Base-by-base conservation (phyloP, 2,888 invertebrate species). In the Sialis fuliginosa region DNA sequence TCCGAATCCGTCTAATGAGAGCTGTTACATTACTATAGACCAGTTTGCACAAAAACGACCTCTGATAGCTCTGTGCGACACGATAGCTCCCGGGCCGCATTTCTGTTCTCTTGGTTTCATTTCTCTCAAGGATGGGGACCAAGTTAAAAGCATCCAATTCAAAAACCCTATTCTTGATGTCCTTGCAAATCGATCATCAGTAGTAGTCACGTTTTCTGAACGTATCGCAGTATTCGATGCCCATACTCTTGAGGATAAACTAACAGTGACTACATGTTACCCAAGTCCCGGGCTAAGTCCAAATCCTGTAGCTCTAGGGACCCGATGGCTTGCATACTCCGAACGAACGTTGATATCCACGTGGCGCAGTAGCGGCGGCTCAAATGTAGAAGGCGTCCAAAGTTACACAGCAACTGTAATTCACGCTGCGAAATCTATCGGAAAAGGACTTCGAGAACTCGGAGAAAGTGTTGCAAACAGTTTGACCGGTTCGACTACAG, bases 391-490 rank as follows among this genome's bases (percentile, higher is more conserved):
- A 62, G 88, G 88, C 9, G 81, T 85, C 9, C 80, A 88, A 59
- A 86, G 86, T 61, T 87, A 87, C 56, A 92, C 93, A 42, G 93
- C 95, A 1, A 89, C 92, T 1, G 88, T 95, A 46, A 74, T 96
- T 7, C 89, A 92, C 66, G 93, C 92, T 2, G 95, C 95, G 12
- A 95, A 95, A 69, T 89, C 89, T 13, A 71, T 95, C 35, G 86
- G 92, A 48, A 89, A 91, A 64, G 92, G 92, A 0, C 66, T 95
- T 46, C 78, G 89, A 1, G 90, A 88, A 49, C 70, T 95, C 50
- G 87, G 93, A 9, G 93, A 93, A 66, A 89, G 84, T 42, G 89
- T 95, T 39, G 91, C 92, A 1, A 89, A 83, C 55, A 92, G 89
- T 57, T 65, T 93, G 44, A 85, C 89, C 0, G 91, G 89, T 35